Evolutionary conservation across 2,888 invertebrate species (phyloP), one percentile per base, ranked within the genome.

Genomic region (Nephrotoma appendiculata): DNA sequence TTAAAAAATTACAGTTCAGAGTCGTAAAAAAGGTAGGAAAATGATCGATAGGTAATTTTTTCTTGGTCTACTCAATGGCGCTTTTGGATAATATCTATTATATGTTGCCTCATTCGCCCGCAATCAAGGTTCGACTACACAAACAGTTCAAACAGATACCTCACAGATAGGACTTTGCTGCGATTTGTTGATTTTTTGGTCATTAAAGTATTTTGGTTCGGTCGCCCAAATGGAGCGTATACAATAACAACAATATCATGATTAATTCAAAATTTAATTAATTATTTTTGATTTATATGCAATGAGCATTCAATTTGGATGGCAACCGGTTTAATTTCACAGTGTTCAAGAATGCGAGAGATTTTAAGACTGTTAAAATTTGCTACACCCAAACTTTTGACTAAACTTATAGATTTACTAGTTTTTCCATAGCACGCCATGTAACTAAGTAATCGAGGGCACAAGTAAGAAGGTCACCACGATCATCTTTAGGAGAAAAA

Each of bases 301-400:
- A 96, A 93, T 89, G 96, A 90, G 84, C 91, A 91, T 88, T 92
- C 91, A 12, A 92, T 88, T 87, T 96, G 95, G 88, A 31, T 93
- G 2, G 92, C 93, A 0, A 93, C 95, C 0, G 96, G 96, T 89
- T 94, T 94, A 87, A 96, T 93, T 87, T 91, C 93, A 12, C 95
- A 94, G 6, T 91, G 93, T 1, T 93, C 92, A 48, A 97, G 89
- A 9, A 98, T 89, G 86, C 95, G 92, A 85, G 95, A 93, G 4
- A 97, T 91, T 91, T 98, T 98, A 86, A 93, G 92, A 88, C 93
- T 94, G 90, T 96, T 98, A 90, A 98, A 98, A 92, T 98, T 98
- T 57, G 97, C 97, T 1, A 98, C 90, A 0, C 98, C 98, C 89
- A 98, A 96, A 89, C 95, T 95, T 89, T 93, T 95, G 0, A 94